These are phyloP conservation scores for Willowsia nigromaculata DNA, from an alignment of 2,888 invertebrate genomes.

Conservation along the genomic window DNA sequence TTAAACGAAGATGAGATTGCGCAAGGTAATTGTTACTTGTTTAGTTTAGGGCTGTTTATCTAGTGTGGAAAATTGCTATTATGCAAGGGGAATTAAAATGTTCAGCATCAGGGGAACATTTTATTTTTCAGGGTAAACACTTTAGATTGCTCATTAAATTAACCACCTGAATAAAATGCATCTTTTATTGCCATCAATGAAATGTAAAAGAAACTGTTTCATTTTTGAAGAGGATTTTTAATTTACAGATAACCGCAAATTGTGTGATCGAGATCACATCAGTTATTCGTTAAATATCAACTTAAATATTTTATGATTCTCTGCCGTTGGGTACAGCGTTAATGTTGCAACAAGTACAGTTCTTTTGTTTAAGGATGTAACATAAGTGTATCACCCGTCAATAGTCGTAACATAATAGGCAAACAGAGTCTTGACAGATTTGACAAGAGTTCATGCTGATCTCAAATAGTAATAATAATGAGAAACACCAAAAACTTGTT, in stretches of 20 bases:
- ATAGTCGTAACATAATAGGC: not conserved
- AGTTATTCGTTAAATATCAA: not conserved
- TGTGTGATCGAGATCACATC: not conserved
- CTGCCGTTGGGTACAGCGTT: not conserved
- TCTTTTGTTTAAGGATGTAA: not conserved
- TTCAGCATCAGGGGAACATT: not conserved
- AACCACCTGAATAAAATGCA: not conserved
- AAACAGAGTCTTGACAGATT: not conserved
- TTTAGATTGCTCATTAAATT: constrained; percentile 3
- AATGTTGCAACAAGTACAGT: not conserved
- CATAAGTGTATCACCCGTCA: not conserved
- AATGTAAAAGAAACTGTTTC: not conserved
- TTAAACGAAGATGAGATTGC: not conserved
- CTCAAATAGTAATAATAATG: not conserved
- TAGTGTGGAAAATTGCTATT: not conserved
- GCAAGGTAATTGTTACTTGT: constrained; percentile 18
- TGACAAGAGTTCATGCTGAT: not conserved
- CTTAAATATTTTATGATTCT: not conserved
- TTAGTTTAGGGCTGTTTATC: not conserved
- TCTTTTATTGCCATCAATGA: not conserved
- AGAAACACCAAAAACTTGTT: constrained; percentile 1
- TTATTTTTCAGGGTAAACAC: constrained; percentile 13
- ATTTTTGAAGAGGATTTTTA: not conserved
- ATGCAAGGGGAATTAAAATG: not conserved
- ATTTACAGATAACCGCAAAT: not conserved